These are phyloP conservation scores for Athetis lepigone DNA, from an alignment of 2,888 invertebrate species.

Conservation along the genomic window DNA sequence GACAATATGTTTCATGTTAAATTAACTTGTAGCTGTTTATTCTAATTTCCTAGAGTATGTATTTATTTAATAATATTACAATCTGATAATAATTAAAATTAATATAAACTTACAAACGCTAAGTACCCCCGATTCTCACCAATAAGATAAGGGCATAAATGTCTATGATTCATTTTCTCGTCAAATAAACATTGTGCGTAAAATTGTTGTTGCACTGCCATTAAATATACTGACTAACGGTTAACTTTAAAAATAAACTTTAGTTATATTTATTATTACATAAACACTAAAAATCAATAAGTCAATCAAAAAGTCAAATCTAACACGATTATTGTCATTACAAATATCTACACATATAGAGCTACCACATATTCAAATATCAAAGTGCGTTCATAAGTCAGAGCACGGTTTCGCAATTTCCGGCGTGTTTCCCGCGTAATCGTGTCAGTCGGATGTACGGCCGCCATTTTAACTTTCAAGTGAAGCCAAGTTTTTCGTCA, in stretches of 20 bases:
- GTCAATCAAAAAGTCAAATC: background rate
- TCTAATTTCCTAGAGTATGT: no score
- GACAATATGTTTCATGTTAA: no score
- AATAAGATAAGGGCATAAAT: no score
- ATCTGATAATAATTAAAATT: no score
- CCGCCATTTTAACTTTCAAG: slow-evolving; percentile 57
- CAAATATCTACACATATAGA: slow-evolving; percentile 3
- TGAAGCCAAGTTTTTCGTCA: slow-evolving; percentile 37
- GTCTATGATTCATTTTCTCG: no score
- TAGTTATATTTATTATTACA: no score
- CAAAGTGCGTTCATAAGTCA: slow-evolving; percentile 38
- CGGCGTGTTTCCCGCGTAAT: slow-evolving; percentile 64
- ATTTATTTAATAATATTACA: background rate
- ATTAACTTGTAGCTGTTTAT: no score
- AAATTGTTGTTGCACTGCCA: no score
- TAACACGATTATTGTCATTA: background rate
- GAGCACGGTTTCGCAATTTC: slow-evolving; percentile 66
- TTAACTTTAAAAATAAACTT: background rate
- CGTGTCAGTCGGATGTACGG: slow-evolving; percentile 56
- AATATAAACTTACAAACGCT: no score
- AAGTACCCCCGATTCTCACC: no score
- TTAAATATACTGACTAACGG: background rate
- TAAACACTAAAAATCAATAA: no score
- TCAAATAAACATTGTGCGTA: no score
- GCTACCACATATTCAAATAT: slow-evolving; percentile 14